Evolutionary conservation across 2,797 vertebrate genomes (phyloP).

Genomic region (Oreochromis mossambicus): DNA sequence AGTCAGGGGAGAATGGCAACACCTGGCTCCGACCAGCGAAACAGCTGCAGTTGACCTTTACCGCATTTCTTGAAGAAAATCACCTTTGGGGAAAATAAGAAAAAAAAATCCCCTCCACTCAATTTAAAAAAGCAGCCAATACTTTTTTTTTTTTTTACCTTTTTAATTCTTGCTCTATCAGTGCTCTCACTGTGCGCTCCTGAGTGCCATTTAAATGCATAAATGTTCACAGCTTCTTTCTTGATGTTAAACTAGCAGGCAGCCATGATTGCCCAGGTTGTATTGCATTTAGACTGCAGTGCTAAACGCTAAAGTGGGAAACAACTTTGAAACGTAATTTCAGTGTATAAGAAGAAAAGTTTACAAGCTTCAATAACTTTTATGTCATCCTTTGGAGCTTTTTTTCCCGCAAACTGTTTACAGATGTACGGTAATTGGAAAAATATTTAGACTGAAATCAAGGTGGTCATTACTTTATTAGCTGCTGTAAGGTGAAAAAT

Average conservation of each 20-base stretch:
- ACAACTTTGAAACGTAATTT: background rate
- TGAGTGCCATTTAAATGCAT: background rate
- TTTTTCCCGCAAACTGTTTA: background rate
- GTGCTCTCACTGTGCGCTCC: background rate
- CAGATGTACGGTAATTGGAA: background rate
- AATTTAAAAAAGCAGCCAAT: background rate
- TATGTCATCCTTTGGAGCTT: background rate
- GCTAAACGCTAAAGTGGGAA: background rate
- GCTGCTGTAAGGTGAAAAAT: background rate
- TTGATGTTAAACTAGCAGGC: background rate
- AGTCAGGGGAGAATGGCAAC: background rate
- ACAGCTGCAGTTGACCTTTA: background rate
- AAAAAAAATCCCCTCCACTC: background rate
- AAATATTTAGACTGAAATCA: background rate
- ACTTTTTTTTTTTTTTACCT: background rate
- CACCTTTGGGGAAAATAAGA: background rate
- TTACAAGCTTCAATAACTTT: background rate
- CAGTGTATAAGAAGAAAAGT: background rate
- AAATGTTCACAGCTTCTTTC: background rate
- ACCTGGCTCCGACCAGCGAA: background rate
- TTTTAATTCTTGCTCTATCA: background rate
- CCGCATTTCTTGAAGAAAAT: background rate
- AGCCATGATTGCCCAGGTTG: background rate
- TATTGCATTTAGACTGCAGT: background rate
- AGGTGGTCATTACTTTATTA: background rate